Evolutionary conservation across 2,797 vertebrate genomes (phyloP).

Genomic region (Sebastes hubbsi): DNA sequence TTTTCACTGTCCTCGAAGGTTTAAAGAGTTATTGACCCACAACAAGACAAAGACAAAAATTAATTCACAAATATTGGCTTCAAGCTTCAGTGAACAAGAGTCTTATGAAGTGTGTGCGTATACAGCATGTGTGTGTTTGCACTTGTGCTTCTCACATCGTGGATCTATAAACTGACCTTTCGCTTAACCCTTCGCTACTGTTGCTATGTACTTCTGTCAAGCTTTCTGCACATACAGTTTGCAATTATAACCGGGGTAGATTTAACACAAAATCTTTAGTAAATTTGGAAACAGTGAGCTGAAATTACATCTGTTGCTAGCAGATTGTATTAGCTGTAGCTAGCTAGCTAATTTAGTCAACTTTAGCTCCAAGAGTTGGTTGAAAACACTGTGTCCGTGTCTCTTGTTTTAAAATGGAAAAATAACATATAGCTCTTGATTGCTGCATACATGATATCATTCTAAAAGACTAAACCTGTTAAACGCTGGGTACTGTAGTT

Average conservation of each 20-base stretch:
- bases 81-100: constrained; percentile 25
- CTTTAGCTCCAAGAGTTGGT: neutral
- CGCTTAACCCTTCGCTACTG: neutral
- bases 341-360: neutral
- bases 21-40: constrained; percentile 41
- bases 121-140: neutral
- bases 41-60: constrained; percentile 36
- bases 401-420: neutral
- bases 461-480: neutral
- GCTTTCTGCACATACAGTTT: neutral
- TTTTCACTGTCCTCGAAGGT: constrained; percentile 3
- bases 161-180: neutral
- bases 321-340: neutral
- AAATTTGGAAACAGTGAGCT: neutral
- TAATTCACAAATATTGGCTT: constrained; percentile 12
- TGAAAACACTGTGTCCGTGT: neutral
- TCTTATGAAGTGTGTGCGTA: neutral
- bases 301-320: neutral
- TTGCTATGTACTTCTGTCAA: neutral
- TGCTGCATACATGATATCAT: neutral
- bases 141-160: neutral
- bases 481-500: neutral
- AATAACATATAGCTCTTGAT: neutral
- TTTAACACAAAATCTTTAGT: neutral
- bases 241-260: neutral